Conservation (phyloP, 1,140 invertebrate genomes). For the Lasioglossum albipes region DNA sequence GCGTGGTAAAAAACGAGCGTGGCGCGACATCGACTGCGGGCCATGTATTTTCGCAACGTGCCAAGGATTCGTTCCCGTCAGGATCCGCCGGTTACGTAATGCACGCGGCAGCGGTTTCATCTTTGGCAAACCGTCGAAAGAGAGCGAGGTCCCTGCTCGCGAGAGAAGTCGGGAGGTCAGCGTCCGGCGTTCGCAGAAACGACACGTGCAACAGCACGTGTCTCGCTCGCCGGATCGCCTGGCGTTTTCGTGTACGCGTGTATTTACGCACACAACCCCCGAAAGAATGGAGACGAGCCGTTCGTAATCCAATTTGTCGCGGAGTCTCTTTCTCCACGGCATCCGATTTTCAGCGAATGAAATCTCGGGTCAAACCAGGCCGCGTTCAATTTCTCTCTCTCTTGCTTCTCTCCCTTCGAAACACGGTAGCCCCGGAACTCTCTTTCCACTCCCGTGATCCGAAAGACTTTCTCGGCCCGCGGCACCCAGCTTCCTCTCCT, state of each 20-base stretch:
- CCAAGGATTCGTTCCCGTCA: too few species aligned
- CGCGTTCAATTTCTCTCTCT: not conserved
- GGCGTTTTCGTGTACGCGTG: constrained; percentile 21
- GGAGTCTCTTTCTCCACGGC: not conserved
- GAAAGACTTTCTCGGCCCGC: constrained; percentile 39
- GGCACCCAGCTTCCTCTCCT: constrained; percentile 1
- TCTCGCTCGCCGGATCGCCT: constrained; percentile 13
- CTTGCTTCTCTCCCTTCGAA: not conserved
- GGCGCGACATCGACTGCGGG: not conserved
- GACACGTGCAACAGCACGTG: constrained; percentile 49
- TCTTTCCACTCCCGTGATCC: constrained; percentile 14
- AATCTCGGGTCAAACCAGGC: constrained; percentile 25
- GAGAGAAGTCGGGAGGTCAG: constrained; percentile 20
- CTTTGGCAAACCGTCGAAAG: not conserved
- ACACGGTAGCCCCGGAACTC: constrained; percentile 3
- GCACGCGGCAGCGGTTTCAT: not conserved
- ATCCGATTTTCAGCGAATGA: not conserved
- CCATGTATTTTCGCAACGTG: not conserved
- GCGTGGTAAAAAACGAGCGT: not conserved
- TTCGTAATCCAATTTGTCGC: constrained; percentile 42
- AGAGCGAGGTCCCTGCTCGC: not conserved
- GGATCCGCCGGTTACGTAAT: not conserved
- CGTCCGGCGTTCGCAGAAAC: constrained; percentile 24
- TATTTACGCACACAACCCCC: constrained; percentile 10
- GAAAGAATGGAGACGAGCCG: not conserved